These are phyloP conservation scores for Pterocles burchelli DNA, from an alignment of 2,113 vertebrate genomes.

Conservation along the genomic window DNA sequence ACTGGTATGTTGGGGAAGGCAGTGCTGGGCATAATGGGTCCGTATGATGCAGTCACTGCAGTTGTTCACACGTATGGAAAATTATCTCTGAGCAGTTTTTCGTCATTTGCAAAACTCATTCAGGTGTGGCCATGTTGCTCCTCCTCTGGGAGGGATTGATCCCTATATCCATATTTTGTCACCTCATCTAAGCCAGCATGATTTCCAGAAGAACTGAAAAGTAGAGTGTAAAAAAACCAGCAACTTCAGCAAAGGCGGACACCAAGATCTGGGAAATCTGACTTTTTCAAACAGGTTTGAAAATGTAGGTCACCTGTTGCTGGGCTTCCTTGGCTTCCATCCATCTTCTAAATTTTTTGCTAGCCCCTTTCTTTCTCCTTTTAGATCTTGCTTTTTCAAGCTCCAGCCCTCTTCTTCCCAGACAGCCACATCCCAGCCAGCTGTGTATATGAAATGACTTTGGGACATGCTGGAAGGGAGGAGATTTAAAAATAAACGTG, in stretches of 20 bases:
- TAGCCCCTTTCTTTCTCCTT: not conserved
- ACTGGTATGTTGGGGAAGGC: accelerated
- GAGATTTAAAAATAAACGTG: constrained; percentile 56
- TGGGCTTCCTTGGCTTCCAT: not conserved
- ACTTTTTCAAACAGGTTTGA: not conserved
- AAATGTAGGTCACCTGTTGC: not conserved
- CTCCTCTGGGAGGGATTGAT: not conserved
- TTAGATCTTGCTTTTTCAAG: constrained; percentile 10
- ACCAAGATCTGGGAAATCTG: not conserved
- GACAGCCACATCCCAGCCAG: constrained; percentile 24
- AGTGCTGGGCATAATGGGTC: not conserved
- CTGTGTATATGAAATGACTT: constrained; percentile 12
- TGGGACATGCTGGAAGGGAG: constrained; percentile 20
- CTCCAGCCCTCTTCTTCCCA: not conserved
- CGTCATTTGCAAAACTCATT: not conserved
- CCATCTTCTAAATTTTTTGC: not conserved
- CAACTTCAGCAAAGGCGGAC: not conserved
- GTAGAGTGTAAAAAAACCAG: not conserved
- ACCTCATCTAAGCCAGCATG: not conserved
- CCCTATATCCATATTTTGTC: not conserved
- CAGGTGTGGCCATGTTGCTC: not conserved
- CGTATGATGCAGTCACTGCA: accelerated
- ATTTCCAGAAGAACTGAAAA: not conserved
- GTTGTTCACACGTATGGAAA: not conserved
- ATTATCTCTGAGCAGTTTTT: not conserved